A percentile compares a stretch with the other conserved stretches of the same genome.
These are phyloP conservation scores for Oncorhynchus clarkii DNA, from an alignment of 2,113 vertebrate species.

Conservation along the genomic window DNA sequence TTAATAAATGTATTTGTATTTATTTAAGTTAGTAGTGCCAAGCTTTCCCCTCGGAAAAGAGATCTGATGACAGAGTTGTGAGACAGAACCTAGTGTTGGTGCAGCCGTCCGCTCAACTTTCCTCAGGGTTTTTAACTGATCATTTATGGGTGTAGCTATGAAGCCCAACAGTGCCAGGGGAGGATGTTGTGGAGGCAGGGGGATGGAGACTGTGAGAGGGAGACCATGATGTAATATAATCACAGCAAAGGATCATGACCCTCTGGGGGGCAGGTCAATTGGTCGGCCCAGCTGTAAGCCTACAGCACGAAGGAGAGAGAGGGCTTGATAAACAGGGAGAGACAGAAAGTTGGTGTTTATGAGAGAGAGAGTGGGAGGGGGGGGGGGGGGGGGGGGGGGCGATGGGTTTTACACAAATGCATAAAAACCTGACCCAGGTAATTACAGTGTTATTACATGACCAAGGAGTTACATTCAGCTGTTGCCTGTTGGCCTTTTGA, in stretches of 20 bases:
- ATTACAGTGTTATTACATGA: neutral
- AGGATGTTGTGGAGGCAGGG: conserved; percentile 27
- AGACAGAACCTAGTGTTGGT: conserved; percentile 45
- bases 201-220: conserved; percentile 18
- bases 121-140: conserved; percentile 17
- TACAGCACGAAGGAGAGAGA: neutral
- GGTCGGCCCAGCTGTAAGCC: conserved; percentile 2
- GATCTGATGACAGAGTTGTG: conserved; percentile 50
- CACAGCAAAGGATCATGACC: conserved; percentile 27
- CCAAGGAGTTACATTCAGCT: neutral
- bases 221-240: conserved; percentile 23
- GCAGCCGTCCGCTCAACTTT: conserved; percentile 44
- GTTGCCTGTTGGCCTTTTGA: neutral
- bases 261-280: conserved; percentile 22
- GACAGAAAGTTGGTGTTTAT: neutral
- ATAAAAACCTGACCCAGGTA: neutral
- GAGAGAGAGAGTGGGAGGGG: neutral
- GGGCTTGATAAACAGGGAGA: neutral
- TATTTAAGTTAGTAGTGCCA: conserved; percentile 36
- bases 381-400: too few relatives aligned
- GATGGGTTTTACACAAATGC: neutral
- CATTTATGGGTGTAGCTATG: conserved; percentile 25
- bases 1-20: conserved; percentile 53
- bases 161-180: conserved; percentile 41
- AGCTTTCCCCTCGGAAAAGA: conserved; percentile 37